Percentiles rank a stretch among this genome's conserved stretches.
Evolutionary conservation across 2,113 vertebrate genomes (phyloP).

Genomic region (Bettongia penicillata): DNA sequence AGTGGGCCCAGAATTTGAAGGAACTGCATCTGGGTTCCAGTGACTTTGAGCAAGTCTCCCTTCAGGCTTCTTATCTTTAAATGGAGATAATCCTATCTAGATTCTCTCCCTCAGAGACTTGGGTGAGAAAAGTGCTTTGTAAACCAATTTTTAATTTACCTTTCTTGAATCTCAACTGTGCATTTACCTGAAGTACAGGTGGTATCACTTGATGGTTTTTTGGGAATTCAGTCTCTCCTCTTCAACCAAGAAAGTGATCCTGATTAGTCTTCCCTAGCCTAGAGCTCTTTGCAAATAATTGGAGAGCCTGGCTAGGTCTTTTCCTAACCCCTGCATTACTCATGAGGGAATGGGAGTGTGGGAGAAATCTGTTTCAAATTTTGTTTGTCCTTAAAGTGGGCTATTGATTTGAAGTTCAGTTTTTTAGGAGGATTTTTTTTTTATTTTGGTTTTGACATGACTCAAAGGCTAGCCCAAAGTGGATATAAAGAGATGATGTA

Average conservation of each 20-base stretch:
- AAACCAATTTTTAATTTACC: not conserved
- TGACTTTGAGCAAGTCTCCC: not conserved
- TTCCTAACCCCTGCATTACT: not conserved
- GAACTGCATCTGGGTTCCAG: not conserved
- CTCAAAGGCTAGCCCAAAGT: constrained; percentile 27
- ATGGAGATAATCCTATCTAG: not conserved
- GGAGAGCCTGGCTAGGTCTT: not conserved
- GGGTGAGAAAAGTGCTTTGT: not conserved
- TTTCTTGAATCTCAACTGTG: accelerated
- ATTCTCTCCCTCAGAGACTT: not conserved
- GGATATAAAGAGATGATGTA: constrained; percentile 26
- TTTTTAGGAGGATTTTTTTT: not conserved
- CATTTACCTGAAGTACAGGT: accelerated
- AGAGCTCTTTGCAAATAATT: constrained; percentile 9
- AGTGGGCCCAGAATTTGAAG: not conserved
- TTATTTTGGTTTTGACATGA: constrained; percentile 55
- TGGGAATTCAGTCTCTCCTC: not conserved
- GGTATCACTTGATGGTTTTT: not conserved
- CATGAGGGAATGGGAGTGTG: not conserved
- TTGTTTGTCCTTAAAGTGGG: not conserved
- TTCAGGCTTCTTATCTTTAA: not conserved
- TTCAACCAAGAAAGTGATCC: constrained; percentile 43
- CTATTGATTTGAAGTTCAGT: constrained; percentile 55
- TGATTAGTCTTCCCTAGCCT: not conserved
- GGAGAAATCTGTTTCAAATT: not conserved